Percentiles rank a stretch among this genome's conserved stretches.
phyloP scores from a whole-genome alignment of 1,140 invertebrate genomes.

The Camponotus pennsylvanicus region DNA sequence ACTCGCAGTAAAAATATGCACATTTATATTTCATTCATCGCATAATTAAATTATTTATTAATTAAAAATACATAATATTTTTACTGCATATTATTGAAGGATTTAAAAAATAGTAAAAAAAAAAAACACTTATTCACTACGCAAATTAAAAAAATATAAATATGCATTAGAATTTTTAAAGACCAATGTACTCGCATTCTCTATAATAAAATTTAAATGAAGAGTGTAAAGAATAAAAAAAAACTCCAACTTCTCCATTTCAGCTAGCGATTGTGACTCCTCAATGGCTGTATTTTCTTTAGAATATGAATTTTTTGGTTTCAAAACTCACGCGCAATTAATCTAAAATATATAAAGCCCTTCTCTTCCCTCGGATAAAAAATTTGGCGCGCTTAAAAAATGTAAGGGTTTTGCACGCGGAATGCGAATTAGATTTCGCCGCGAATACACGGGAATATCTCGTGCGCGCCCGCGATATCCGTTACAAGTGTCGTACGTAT shows the following conservation, averaged over 20 bases:
- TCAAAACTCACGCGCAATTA: neutral
- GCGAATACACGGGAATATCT: neutral
- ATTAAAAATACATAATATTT: neutral
- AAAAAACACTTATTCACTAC: too few species aligned
- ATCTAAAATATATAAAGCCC: neutral
- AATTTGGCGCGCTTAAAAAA: neutral
- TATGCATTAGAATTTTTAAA: slow-evolving; percentile 1
- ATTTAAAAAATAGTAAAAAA: neutral
- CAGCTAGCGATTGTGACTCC: neutral
- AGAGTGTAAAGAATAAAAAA: neutral
- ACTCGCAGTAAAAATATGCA: neutral
- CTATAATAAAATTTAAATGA: neutral
- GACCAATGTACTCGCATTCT: neutral
- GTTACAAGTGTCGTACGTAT: slow-evolving; percentile 37
- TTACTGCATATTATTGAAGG: neutral
- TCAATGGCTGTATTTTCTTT: neutral
- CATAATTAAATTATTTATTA: neutral
- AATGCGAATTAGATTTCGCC: neutral
- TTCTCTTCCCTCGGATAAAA: neutral
- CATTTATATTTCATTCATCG: neutral
- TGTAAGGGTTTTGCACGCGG: neutral
- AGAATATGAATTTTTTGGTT: neutral
- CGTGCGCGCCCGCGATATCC: slow-evolving; percentile 13
- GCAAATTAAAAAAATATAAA: slow-evolving; percentile 6
- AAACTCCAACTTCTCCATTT: slow-evolving; percentile 19